Evolutionary conservation across 2,113 vertebrate species (phyloP).

Genomic region (Osmerus eperlanus): DNA sequence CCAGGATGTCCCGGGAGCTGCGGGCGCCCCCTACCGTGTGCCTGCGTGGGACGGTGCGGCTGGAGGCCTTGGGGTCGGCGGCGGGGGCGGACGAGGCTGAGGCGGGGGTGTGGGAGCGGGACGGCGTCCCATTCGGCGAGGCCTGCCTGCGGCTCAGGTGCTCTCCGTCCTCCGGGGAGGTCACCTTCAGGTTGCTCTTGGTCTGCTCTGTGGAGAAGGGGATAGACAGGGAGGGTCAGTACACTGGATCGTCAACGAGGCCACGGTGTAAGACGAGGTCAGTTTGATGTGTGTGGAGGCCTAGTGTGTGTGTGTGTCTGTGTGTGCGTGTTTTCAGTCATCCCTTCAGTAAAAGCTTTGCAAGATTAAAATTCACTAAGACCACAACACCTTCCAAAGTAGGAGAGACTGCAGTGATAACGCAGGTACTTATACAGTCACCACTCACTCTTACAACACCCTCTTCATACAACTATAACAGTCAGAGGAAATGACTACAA

Average conservation of each 20-base stretch:
- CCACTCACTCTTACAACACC: too few relatives aligned
- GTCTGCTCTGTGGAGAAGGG: constrained; percentile 60
- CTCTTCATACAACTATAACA: background rate
- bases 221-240: constrained; percentile 23
- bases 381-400: background rate
- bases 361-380: background rate
- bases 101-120: constrained; percentile 29
- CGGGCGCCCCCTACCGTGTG: constrained; percentile 93
- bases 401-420: background rate
- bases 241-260: constrained; percentile 1
- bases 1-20: constrained; percentile 89
- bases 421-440: too few relatives aligned
- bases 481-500: background rate
- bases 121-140: constrained; percentile 74
- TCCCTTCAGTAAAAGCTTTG: too few relatives aligned
- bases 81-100: too few relatives aligned
- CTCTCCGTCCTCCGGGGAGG: constrained; percentile 64
- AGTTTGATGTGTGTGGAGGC: constrained; percentile 7
- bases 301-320: background rate
- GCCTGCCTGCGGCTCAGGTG: constrained; percentile 74
- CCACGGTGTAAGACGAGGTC: constrained; percentile 24
- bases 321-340: background rate
- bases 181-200: constrained; percentile 73
- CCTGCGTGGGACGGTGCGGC: constrained; percentile 83
- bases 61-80: constrained; percentile 69